phyloP scores from a whole-genome alignment of 2,113 vertebrate species.

The Origma solitaria region DNA sequence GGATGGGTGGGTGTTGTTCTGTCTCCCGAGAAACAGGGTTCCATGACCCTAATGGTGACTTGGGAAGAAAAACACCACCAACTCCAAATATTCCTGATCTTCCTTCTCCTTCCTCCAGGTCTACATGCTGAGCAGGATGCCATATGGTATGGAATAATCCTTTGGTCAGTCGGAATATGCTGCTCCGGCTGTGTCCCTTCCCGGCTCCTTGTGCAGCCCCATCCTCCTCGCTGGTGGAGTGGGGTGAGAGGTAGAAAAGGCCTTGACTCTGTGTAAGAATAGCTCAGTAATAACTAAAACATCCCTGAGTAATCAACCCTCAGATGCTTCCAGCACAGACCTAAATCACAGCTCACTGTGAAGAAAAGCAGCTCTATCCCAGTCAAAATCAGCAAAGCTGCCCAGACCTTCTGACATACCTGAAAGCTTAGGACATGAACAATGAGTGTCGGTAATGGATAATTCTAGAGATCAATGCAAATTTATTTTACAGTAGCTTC shows the following conservation, averaged over 20 bases:
- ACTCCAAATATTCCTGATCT: not conserved
- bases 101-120: not conserved
- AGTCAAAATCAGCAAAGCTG: not conserved
- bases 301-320: not conserved
- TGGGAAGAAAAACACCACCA: not conserved
- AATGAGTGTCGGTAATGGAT: not conserved
- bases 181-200: not conserved
- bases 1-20: not conserved
- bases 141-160: not conserved
- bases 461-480: not conserved
- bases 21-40: not conserved
- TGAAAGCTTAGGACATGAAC: not conserved
- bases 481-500: not conserved
- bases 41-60: not conserved
- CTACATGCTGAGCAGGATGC: not conserved
- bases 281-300: not conserved
- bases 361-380: not conserved
- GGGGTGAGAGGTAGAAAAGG: not conserved
- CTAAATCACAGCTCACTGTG: not conserved
- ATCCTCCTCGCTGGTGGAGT: not conserved
- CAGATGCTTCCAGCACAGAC: not conserved
- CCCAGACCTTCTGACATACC: not conserved
- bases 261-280: no score
- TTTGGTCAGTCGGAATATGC: no score
- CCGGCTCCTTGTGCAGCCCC: not conserved